Conservation (phyloP, 1,140 invertebrate genomes). For the Cyphomyrmex costatus region DNA sequence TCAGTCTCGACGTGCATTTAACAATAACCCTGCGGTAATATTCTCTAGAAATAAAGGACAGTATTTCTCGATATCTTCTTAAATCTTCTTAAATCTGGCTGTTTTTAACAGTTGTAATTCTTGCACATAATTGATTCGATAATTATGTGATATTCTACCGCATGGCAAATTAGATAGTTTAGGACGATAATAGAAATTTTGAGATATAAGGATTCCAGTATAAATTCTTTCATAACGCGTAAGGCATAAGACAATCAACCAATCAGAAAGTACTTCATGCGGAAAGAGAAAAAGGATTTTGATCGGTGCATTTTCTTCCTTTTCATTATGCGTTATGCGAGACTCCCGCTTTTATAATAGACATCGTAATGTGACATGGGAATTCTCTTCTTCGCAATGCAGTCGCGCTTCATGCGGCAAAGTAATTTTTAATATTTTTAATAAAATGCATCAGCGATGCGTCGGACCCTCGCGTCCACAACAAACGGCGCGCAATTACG, state of each 20-base stretch:
- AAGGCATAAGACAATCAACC: too few relatives aligned
- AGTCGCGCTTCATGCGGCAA: not conserved
- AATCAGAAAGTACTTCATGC: too few relatives aligned
- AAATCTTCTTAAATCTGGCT: constrained; percentile 29
- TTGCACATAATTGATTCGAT: constrained; percentile 35
- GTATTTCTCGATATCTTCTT: constrained; percentile 40
- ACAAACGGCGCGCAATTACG: constrained; percentile 37
- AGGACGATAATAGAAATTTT: not conserved
- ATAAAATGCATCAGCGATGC: constrained; percentile 15
- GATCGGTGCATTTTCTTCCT: too few relatives aligned
- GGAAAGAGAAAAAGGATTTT: too few relatives aligned
- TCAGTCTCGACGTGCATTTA: not conserved
- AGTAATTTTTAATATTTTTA: constrained; percentile 27
- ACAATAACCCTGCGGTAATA: constrained; percentile 19
- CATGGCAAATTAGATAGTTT: not conserved
- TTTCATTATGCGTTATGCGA: too few relatives aligned
- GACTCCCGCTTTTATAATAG: not conserved
- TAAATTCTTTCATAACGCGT: too few relatives aligned
- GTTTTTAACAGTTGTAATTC: constrained; percentile 31
- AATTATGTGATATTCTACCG: not conserved
- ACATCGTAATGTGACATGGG: not conserved
- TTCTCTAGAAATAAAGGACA: constrained; percentile 10
- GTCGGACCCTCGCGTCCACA: not conserved
- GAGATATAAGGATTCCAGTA: too few relatives aligned
- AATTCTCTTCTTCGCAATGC: not conserved